Conservation (phyloP, 2,797 vertebrate genomes). For the Emys orbicularis region DNA sequence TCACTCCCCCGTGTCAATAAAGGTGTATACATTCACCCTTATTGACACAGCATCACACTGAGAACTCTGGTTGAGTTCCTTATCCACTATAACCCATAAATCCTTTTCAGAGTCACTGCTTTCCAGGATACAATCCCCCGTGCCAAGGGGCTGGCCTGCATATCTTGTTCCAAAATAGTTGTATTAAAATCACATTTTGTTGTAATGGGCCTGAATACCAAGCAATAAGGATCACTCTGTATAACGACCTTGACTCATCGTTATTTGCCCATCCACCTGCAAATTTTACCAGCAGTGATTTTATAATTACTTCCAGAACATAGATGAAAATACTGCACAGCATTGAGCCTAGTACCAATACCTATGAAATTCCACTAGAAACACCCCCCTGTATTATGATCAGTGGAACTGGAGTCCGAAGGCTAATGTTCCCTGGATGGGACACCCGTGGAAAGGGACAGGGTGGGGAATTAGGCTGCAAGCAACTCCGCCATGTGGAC, state of each 20-base stretch:
- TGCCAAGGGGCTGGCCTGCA: neutral
- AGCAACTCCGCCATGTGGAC: too few species aligned
- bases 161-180: neutral
- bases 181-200: neutral
- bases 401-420: too few species aligned
- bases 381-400: neutral
- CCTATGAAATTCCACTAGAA: too few species aligned
- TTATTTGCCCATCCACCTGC: neutral
- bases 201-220: neutral
- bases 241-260: neutral
- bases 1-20: neutral
- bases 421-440: too few species aligned
- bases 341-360: too few species aligned
- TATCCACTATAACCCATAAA: neutral
- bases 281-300: neutral
- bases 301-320: rapidly evolving
- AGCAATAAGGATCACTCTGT: rapidly evolving
- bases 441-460: too few species aligned
- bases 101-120: neutral
- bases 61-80: neutral
- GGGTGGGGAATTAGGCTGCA: too few species aligned
- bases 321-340: neutral
- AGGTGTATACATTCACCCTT: neutral
- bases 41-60: neutral
- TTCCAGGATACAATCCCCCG: neutral